Evolutionary conservation across 2,797 vertebrate species (phyloP), one percentile per base, ranked within the genome.

Genomic region (Xerus rutilus): DNA sequence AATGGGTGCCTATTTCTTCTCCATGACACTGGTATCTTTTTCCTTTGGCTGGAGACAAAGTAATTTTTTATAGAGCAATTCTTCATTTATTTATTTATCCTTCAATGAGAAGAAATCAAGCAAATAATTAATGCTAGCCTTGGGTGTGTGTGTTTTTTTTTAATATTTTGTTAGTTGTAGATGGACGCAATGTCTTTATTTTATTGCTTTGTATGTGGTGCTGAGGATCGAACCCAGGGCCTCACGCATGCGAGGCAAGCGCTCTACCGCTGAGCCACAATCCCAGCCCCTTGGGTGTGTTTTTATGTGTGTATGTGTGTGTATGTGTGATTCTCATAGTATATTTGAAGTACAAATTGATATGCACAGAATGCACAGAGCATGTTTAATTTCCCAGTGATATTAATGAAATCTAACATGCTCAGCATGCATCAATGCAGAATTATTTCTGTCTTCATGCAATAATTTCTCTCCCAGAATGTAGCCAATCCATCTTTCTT

Each of bases 321-420:
- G 4, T 8, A 17, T 54, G 65, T 14, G 25, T 49, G 2, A 30
- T 84, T 91, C 11, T 76, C 21, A 20, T 65, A 12, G 7, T 20
- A 57, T 83, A 39, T 39, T 77, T 82, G 25, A 84, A 65, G 30
- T 70, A 85, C 0, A 88, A 89, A 76, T 81, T 96, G 49, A 49
- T 73, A 43, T 2, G 7, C 1, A 12, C 7, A 82, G 14, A 13
- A 43, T 2, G 9, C 1, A 12, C 7, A 82, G 11, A 13, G 7
- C 43, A 11, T 39, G 21, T 43, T 86, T 15, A 25, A 57, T 83
- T 86, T 90, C 86, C 28, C 25, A 73, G 4, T 89, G 21, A 43
- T 43, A 14, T 81, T 64, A 65, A 86, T 72, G 11, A 81, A 87
- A 45, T 77, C 1, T 87, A 49, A 49, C 32, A n/a, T 43, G 6